These are phyloP conservation scores for Lordiphosa clarofinis DNA, from an alignment of 1,140 invertebrate species.

Conservation along the genomic window DNA sequence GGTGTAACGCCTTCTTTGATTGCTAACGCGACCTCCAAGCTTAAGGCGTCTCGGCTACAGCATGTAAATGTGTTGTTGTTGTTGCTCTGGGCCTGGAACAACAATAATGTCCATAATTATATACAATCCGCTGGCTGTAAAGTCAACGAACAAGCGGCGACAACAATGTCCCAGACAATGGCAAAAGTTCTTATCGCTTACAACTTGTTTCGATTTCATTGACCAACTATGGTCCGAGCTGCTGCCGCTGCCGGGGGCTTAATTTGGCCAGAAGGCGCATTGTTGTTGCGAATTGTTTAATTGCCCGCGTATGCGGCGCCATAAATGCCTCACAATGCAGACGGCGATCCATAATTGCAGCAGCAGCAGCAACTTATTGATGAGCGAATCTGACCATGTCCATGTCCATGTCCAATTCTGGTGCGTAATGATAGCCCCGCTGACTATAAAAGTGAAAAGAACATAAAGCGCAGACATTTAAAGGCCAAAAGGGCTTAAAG, in stretches of 20 bases:
- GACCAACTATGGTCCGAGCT: slow-evolving; percentile 64
- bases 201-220: slow-evolving; percentile 76
- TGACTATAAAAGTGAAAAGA: slow-evolving; percentile 61
- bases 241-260: slow-evolving; percentile 38
- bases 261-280: slow-evolving; percentile 67
- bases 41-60: slow-evolving; percentile 31
- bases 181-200: slow-evolving; percentile 65
- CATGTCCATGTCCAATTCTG: slow-evolving; percentile 34
- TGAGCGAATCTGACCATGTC: slow-evolving; percentile 32
- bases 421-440: slow-evolving; percentile 44
- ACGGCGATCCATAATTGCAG: slow-evolving; percentile 40
- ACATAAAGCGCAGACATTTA: slow-evolving; percentile 41
- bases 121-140: slow-evolving; percentile 4
- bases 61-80: slow-evolving; percentile 47
- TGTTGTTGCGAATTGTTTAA: slow-evolving; percentile 72
- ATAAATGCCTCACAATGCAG: slow-evolving; percentile 67
- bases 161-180: slow-evolving; percentile 24
- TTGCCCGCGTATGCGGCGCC: slow-evolving; percentile 71
- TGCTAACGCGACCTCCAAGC: slow-evolving; percentile 34
- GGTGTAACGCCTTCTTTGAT: slow-evolving; percentile 39
- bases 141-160: slow-evolving; percentile 21
- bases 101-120: slow-evolving; percentile 25
- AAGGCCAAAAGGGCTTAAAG: slow-evolving; percentile 16
- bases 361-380: slow-evolving; percentile 42
- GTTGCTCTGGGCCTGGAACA: slow-evolving; percentile 28